Base-by-base conservation (phyloP, 2,888 invertebrate species). In the Blastobasis lacticolella region DNA sequence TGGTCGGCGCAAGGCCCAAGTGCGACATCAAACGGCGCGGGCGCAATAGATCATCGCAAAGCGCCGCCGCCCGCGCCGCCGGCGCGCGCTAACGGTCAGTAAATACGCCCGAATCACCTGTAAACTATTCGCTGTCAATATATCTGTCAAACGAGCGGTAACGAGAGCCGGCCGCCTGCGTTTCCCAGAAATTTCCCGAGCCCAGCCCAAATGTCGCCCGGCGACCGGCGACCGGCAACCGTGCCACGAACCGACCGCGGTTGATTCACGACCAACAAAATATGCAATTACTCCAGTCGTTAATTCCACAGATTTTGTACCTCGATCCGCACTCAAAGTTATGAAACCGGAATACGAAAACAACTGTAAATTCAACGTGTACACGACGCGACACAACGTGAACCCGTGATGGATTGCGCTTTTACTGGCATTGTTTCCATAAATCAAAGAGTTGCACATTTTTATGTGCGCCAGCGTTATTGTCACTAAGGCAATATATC, bases 141-240 rank as follows among this genome's bases (percentile, higher is more conserved):
- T 75, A 76, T 76, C 75, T 72, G 73, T 77, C 79, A 72, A 67
- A 64, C 57, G 55, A 55, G 55, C 59, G 61, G 61, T 79, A 79
- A 79, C 73, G 71, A 75, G 73, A 66, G 64, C 61, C 62, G 59
- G 56, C 60, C 64, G 66, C 69, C 60, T 58, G 23, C 48, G 45
- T 50, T 49, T 50, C 45, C 38, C 40, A 36, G 46, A 49, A 49
- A 46, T 48, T 41, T 50, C 43, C 44, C 23, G 23, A 23, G 23
- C 23, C 23, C 23, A 23, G 23, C 23, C 23, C 23, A 23, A 23
- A 23, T 23, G 23, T 23, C 23, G 23, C 23, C 23, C 23, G 23
- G 23, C 23, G 23, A 23, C 23, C 23, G 23, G 23, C 23, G 23
- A 23, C 23, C 23, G 3, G 23, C 23, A 3, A 23, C 23, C 23